phyloP scores from a whole-genome alignment of 2,888 invertebrate species.

The Chaitophorus viminalis region DNA sequence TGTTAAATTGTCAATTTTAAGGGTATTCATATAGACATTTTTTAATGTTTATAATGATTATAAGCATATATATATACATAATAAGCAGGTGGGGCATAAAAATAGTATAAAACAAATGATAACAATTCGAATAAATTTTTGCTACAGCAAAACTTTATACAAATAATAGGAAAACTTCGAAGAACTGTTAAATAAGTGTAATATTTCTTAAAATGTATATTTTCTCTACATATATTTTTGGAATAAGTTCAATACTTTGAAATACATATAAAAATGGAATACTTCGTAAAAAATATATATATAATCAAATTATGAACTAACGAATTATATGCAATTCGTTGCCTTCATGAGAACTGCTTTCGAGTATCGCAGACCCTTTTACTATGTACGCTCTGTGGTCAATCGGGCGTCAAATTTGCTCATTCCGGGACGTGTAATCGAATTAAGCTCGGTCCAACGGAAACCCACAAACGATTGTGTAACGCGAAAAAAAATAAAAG shows the following conservation, averaged over 20 bases:
- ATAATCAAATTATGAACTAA: slow-evolving; percentile 34
- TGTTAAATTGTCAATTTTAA: no score
- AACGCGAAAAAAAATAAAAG: slow-evolving; percentile 30
- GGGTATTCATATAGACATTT: no score
- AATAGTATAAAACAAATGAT: no score
- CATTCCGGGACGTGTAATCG: slow-evolving; percentile 50
- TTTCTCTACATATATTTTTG: background rate
- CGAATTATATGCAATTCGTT: slow-evolving; percentile 32
- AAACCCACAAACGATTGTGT: slow-evolving; percentile 60
- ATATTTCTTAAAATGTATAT: background rate
- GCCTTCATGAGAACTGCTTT: slow-evolving; percentile 41
- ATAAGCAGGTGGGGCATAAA: no score
- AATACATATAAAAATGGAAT: background rate
- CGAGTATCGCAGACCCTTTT: slow-evolving; percentile 24
- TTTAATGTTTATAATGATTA: no score
- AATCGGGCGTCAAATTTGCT: slow-evolving; percentile 58
- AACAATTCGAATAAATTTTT: no score
- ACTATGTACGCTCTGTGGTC: slow-evolving; percentile 22
- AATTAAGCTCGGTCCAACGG: slow-evolving; percentile 59
- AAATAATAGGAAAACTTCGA: no score
- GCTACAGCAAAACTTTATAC: no score
- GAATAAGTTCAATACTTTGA: background rate
- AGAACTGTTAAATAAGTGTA: background rate
- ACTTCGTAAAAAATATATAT: background rate
- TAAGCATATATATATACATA: no score